Evolutionary conservation across 2,113 vertebrate species (phyloP).

Genomic region (Pygoscelis adeliae): DNA sequence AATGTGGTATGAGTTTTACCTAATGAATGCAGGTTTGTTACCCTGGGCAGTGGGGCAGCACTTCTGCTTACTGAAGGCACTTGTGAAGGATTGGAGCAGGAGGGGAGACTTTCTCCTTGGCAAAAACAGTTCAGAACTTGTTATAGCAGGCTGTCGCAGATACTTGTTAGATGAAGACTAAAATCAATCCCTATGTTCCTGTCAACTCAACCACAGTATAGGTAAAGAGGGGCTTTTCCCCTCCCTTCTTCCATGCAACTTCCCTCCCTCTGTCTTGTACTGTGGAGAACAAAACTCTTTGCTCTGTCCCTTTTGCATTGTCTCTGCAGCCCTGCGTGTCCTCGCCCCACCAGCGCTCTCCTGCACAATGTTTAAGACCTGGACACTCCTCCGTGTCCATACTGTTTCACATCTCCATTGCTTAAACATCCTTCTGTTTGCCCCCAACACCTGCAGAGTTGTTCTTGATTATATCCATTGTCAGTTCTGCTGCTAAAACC

Average conservation of each 20-base stretch:
- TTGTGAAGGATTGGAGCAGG: not conserved
- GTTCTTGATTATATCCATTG: not conserved
- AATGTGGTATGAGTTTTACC: not conserved
- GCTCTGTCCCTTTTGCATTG: not conserved
- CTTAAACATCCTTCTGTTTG: not conserved
- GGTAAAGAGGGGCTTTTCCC: not conserved
- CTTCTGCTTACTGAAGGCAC: not conserved
- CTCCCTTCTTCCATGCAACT: not conserved
- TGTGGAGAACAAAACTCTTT: not conserved
- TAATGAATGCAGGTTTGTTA: not conserved
- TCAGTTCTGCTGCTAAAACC: not conserved
- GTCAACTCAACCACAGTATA: not conserved
- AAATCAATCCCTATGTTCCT: not conserved
- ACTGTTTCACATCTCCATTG: not conserved
- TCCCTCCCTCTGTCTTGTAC: not conserved
- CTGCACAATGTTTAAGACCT: not conserved
- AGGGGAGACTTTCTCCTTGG: not conserved
- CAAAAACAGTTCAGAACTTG: not conserved
- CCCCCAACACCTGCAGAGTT: not conserved
- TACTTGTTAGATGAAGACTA: not conserved
- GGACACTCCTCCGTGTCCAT: accelerated
- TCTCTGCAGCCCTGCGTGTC: not conserved
- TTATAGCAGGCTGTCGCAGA: not conserved
- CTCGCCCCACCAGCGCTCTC: not conserved
- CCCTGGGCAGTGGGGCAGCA: not conserved